Base-by-base conservation (phyloP, 2,797 vertebrate species). In the Kryptolebias ocellatus region DNA sequence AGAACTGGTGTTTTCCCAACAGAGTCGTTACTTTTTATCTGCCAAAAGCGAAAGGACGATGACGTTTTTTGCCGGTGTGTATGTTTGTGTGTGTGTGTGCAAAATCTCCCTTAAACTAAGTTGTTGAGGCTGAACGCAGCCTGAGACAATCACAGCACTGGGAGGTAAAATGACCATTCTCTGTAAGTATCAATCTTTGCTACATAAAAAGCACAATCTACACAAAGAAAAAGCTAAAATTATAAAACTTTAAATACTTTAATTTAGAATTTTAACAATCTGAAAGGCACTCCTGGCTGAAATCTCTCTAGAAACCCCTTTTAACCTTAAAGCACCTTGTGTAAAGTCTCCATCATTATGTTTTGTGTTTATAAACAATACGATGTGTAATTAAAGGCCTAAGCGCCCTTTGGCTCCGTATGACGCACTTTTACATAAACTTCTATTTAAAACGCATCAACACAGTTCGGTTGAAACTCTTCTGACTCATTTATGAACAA, bases 401-500 rank as follows among this genome's bases (percentile, higher is more conserved):
- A 28, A 46, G 16, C 6, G 28, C 27, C 34, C n/a, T 31, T 59
- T 20, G 7, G 45, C 28, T 4, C 37, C 51, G 12, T 27, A 15
- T 53, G 31, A 52, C 29, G 47, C 57, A 47, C 50, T 58, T 31
- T 47, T 3, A n/a, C 18, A 58, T 50, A 47, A 65, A 54, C 31
- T 12, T 55, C 18, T 20, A 50, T 50, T 20, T 56, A 39, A 15
- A 66, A 63, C 44, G 24, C 15, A 42, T 45, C 42, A 27, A 31
- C 42, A 45, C 8, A 16, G 17, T 66, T 70, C 53, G 15, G 2
- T 45, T 77, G n/a, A 67, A 73, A 18, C 42, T 16, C 5, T 12
- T 16, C 12, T 71, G 42, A 64, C 57, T 78, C 47, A 56, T 34
- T 71, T 53, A 53, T 44, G 54, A 61, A 69, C 44, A 74, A 46